Evolutionary conservation across 2,797 vertebrate genomes (phyloP).

Genomic region (Thaleichthys pacificus): DNA sequence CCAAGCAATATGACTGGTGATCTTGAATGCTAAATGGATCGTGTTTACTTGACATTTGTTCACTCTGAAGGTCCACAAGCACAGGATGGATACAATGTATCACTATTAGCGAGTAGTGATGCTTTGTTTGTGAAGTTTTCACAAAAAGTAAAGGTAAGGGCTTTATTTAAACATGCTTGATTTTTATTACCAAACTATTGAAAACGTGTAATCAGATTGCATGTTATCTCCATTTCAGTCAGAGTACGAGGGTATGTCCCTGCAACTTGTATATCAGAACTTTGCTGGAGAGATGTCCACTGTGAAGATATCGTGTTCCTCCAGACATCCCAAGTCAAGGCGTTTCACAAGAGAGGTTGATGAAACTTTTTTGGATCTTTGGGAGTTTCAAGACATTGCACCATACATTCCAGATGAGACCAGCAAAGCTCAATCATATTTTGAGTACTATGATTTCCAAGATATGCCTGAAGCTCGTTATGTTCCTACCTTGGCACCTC

Average conservation of each 20-base stretch:
- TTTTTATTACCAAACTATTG: background rate
- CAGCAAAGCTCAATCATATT: no score
- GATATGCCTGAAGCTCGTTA: no score
- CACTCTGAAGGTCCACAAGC: conserved; percentile 3
- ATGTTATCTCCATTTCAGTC: background rate
- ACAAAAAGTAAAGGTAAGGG: background rate
- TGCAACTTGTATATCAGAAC: conserved; percentile 8
- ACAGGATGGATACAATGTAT: conserved; percentile 3
- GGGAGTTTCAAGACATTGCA: background rate
- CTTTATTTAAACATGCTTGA: background rate
- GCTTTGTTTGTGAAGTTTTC: conserved; percentile 4
- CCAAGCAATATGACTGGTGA: background rate
- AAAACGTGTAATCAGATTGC: background rate
- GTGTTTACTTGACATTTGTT: background rate
- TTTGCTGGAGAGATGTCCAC: conserved; percentile 9
- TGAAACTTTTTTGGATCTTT: background rate
- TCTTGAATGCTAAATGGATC: background rate
- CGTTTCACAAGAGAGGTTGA: background rate
- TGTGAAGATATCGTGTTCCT: background rate
- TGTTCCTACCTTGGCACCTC: background rate
- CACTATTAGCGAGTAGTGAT: background rate
- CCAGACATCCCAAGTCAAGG: background rate
- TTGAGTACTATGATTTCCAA: no score
- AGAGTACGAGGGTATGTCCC: background rate
- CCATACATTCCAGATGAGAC: no score